Conservation (phyloP, 2,797 vertebrate genomes). For the Sebastes taczanowskii region DNA sequence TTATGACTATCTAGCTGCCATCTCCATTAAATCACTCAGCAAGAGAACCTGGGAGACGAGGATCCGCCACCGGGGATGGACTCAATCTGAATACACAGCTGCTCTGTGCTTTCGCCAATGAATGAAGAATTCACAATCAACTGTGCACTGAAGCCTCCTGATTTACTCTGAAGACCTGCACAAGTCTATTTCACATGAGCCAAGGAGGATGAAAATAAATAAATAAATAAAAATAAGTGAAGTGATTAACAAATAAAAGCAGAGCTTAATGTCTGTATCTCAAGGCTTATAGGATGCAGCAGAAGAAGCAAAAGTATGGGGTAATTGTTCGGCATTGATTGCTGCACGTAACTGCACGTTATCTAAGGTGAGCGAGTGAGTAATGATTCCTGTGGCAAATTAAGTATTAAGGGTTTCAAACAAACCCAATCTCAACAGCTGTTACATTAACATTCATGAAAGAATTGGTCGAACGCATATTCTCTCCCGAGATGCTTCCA, state of each 20-base stretch:
- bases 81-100: conserved; percentile 65
- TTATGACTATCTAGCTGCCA: conserved; percentile 43
- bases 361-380: conserved; percentile 8
- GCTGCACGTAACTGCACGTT: conserved; percentile 17
- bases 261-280: conserved; percentile 12
- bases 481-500: conserved; percentile 10
- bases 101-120: conserved; percentile 56
- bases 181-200: conserved; percentile 14
- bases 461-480: conserved; percentile 14
- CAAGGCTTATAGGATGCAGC: neutral
- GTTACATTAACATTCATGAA: conserved; percentile 48
- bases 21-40: conserved; percentile 52
- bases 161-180: conserved; percentile 31
- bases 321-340: conserved; percentile 45
- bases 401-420: conserved; percentile 17
- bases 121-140: conserved; percentile 51
- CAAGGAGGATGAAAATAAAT: neutral
- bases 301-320: neutral
- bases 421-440: conserved; percentile 12
- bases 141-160: conserved; percentile 28
- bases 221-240: neutral
- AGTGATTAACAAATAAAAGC: conserved; percentile 26
- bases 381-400: conserved; percentile 16
- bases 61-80: conserved; percentile 45
- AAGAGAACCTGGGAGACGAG: conserved; percentile 48